phyloP scores from a whole-genome alignment of 2,113 vertebrate species.

The Petrocephalus zakoni region DNA sequence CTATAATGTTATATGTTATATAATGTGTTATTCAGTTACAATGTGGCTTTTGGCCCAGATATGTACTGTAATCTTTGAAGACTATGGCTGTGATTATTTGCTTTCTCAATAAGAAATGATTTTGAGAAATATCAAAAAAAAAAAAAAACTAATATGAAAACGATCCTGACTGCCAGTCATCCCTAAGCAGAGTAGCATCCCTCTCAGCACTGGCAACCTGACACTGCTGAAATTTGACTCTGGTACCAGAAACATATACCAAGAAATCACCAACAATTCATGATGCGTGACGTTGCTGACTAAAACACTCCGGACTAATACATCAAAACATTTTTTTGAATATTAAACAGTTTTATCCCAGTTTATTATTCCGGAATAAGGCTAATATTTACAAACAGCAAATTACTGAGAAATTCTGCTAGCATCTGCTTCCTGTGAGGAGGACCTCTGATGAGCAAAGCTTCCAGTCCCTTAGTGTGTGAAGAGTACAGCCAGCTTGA shows the following conservation, averaged over 20 bases:
- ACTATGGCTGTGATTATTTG: background rate
- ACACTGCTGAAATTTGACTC: background rate
- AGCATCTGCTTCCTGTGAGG: background rate
- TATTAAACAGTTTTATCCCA: background rate
- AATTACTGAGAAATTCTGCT: background rate
- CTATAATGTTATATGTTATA: too few relatives aligned
- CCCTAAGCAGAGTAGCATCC: background rate
- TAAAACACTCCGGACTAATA: background rate
- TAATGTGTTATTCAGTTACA: too few relatives aligned
- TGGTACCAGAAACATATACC: background rate
- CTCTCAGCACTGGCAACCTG: background rate
- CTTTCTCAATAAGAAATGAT: background rate
- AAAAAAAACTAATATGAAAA: background rate
- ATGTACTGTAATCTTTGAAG: background rate
- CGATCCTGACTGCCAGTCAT: background rate
- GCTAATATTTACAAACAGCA: background rate
- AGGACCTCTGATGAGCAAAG: background rate
- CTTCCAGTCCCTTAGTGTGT: background rate
- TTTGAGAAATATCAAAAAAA: background rate
- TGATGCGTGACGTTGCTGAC: background rate
- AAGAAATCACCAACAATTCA: background rate
- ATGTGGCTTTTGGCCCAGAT: background rate
- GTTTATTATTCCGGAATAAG: background rate
- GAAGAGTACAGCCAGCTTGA: background rate
- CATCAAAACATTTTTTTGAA: background rate